A percentile compares a stretch with the other conserved stretches of the same genome.
Evolutionary conservation across 1,140 invertebrate genomes (phyloP).

Genomic region (Aphelenchoides besseyi): DNA sequence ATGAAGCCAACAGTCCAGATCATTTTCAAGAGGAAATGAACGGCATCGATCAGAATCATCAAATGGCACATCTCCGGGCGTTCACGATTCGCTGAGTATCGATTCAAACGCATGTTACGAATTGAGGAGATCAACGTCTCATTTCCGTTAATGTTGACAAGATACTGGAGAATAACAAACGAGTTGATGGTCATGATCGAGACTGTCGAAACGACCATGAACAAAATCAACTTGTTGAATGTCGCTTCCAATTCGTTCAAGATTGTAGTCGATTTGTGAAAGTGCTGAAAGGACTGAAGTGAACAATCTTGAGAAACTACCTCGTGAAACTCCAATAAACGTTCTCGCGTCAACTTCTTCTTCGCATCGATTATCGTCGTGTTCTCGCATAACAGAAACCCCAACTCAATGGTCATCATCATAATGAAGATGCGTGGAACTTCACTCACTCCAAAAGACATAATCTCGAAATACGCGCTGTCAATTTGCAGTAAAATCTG

Average conservation of each 20-base stretch:
- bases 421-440: slow-evolving; percentile 13
- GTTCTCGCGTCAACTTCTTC: background rate
- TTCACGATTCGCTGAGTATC: background rate
- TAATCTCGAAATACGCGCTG: slow-evolving; percentile 1
- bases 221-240: slow-evolving; percentile 9
- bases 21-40: slow-evolving; percentile 1
- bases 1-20: slow-evolving; percentile 8
- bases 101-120: background rate
- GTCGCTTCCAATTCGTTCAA: background rate
- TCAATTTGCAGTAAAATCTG: background rate
- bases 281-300: slow-evolving; percentile 1
- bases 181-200: slow-evolving; percentile 6
- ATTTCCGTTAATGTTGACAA: background rate
- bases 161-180: slow-evolving; percentile 1
- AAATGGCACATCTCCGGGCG: background rate
- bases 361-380: background rate
- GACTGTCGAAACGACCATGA: background rate
- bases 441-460: background rate
- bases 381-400: slow-evolving; percentile 5
- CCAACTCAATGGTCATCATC: slow-evolving; percentile 11
- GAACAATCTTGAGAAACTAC: background rate
- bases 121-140: background rate
- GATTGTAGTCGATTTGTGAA: background rate
- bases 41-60: background rate
- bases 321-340: slow-evolving; percentile 2